Conservation (phyloP, 2,888 invertebrate genomes). For the Amblyjoppa proteus region DNA sequence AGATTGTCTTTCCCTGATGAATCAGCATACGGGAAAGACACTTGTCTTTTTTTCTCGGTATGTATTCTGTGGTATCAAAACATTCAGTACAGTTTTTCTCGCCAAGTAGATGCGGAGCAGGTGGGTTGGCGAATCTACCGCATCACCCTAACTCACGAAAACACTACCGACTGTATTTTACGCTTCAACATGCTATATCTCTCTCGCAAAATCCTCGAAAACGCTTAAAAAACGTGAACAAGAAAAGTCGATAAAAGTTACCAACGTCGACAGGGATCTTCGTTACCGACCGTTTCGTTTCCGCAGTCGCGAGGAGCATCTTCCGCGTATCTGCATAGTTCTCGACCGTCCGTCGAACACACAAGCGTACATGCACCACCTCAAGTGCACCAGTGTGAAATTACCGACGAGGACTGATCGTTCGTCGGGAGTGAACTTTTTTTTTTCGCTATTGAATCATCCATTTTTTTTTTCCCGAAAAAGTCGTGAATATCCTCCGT, state of each 20-base stretch:
- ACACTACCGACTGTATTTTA: neutral
- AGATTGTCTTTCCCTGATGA: too few species aligned
- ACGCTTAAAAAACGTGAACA: neutral
- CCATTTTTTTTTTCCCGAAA: neutral
- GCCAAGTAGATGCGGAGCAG: too few species aligned
- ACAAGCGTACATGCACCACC: constrained; percentile 3
- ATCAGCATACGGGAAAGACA: too few species aligned
- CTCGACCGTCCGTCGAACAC: constrained; percentile 15
- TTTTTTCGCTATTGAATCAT: constrained; percentile 2
- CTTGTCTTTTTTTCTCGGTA: too few species aligned
- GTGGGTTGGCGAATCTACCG: too few species aligned
- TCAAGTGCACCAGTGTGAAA: constrained; percentile 39
- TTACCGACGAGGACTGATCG: neutral
- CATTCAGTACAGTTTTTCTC: too few species aligned
- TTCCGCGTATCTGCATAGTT: neutral
- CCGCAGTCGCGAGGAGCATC: neutral
- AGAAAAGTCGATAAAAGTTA: neutral
- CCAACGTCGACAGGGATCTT: neutral
- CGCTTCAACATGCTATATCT: neutral
- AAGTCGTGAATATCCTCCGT: neutral
- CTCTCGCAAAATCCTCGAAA: neutral
- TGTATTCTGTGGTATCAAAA: too few species aligned
- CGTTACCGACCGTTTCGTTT: constrained; percentile 13
- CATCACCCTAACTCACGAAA: neutral
- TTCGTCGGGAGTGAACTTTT: neutral